Percentiles rank a stretch among this genome's conserved stretches.
Evolutionary conservation across 1,140 invertebrate genomes (phyloP).

Genomic region (Tribolium castaneum): DNA sequence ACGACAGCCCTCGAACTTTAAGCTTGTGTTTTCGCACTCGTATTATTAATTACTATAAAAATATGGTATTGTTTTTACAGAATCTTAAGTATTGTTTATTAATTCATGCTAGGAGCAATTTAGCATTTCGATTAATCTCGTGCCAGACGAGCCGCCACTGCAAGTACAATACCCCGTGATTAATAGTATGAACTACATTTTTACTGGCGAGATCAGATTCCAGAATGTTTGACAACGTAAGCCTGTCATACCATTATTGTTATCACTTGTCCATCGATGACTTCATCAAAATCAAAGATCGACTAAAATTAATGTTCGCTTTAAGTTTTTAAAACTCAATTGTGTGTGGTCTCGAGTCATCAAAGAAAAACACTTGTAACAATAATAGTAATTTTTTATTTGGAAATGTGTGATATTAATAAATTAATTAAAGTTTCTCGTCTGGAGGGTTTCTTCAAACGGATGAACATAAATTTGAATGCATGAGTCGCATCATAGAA

Average conservation of each 20-base stretch:
- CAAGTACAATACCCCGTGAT: neutral
- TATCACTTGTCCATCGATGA: conserved; percentile 54
- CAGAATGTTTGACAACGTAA: conserved; percentile 54
- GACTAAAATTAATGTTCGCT: conserved; percentile 39
- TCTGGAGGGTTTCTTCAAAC: conserved; percentile 45
- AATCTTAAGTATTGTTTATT: no score
- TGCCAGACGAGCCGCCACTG: neutral
- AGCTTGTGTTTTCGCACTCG: no score
- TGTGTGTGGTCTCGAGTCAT: conserved; percentile 35
- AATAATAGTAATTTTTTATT: neutral
- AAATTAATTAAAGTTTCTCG: neutral
- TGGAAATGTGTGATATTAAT: neutral
- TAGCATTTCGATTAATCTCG: neutral
- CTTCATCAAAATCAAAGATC: conserved; percentile 52
- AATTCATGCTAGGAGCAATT: neutral
- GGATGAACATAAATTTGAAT: conserved; percentile 62
- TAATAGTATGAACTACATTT: conserved; percentile 36
- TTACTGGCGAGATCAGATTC: conserved; percentile 47
- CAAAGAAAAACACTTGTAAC: neutral
- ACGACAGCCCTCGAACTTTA: no score
- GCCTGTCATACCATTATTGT: conserved; percentile 49
- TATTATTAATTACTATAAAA: no score
- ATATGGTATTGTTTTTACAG: no score
- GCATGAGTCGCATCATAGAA: conserved; percentile 59
- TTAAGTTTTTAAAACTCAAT: conserved; percentile 33